Base-by-base conservation (phyloP, 1,140 invertebrate species). In the Calosoma granatense region DNA sequence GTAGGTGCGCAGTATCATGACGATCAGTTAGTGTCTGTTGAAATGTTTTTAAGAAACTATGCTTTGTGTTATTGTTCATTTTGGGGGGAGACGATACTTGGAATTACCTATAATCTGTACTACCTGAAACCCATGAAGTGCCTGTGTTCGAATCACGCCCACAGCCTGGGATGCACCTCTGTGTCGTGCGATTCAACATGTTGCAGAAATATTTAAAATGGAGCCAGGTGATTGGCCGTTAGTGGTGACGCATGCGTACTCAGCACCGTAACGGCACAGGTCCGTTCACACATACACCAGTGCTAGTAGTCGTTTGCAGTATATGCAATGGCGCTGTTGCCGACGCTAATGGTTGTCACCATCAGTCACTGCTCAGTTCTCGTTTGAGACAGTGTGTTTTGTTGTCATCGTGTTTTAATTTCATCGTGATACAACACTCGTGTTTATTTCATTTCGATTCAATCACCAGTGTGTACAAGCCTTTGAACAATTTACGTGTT, bases 301-400 rank as follows among this genome's bases (percentile, higher is more conserved):
- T 17, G 15, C 41, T 17, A 47, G 26, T 17, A 51, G 22, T 53
- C 21, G 4, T 30, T 43, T 53, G 17, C 69, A 67, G 69, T 67
- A 64, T 64, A 70, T 70, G 67, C 63, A 70, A 70, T 70, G 69
- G 69, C 67, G 69, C 65, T 69, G 61, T 65, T 60, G 65, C 56
- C 60, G 59, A 54, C 17, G 3, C 9, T 17, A 47, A 47, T 47
- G 20, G 20, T 22, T 22, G 22, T 53, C 22, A 21, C 20, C 2
- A 14, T 53, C 14, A 11, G 14, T 51, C 14, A 19, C n/a, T 51
- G 19, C 20, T 51, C 20, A 22, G 12, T 53, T 53, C 9, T 4
- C 12, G 12, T 53, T 22, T 53, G 12, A 53, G 22, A 9, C 22
- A 21, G 20, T 53, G 14, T 51, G 11, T 51, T 19, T 53, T 53